These are phyloP conservation scores for Solenopsis fugax DNA, from an alignment of 1,140 invertebrate species.

Conservation along the genomic window DNA sequence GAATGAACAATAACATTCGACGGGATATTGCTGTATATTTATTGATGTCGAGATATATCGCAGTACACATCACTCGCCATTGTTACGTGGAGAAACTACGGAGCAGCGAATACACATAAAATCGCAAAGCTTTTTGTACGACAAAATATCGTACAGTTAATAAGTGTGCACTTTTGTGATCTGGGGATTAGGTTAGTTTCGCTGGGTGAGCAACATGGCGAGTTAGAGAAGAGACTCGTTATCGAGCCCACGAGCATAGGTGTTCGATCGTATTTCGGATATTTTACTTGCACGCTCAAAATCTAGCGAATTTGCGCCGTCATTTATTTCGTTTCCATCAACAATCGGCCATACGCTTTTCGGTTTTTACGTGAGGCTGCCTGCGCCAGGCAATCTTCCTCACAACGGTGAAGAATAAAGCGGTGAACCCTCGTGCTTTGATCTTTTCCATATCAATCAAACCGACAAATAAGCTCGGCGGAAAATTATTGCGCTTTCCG, in stretches of 20 bases:
- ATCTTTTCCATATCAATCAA: not conserved
- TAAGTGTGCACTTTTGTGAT: not conserved
- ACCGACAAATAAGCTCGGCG: not conserved
- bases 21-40: not conserved
- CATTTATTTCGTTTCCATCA: not conserved
- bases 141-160: no score
- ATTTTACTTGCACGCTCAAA: not conserved
- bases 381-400: not conserved
- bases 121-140: not conserved
- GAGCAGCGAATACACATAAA: not conserved
- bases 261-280: not conserved
- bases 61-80: no score
- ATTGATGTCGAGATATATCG: not conserved
- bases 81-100: not conserved
- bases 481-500: not conserved
- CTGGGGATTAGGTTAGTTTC: slow-evolving; percentile 8
- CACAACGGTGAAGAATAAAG: not conserved
- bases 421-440: not conserved
- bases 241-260: not conserved
- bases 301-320: not conserved
- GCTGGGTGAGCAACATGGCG: not conserved
- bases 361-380: not conserved
- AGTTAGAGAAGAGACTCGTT: not conserved
- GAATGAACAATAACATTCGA: no score
- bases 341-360: not conserved